Evolutionary conservation across 2,797 vertebrate species (phyloP).

Genomic region (Spea hammondii): DNA sequence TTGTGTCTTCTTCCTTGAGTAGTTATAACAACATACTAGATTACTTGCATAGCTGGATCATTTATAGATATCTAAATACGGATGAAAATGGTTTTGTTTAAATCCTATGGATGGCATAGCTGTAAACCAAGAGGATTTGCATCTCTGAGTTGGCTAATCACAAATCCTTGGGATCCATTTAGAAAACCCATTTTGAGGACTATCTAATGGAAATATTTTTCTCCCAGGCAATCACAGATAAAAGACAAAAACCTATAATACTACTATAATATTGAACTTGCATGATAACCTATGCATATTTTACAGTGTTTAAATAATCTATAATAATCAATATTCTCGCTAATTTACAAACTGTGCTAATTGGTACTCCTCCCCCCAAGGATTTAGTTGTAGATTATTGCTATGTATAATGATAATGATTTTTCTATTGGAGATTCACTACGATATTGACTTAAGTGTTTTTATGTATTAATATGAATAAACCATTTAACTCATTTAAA

Average conservation of each 20-base stretch:
- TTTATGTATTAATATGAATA: neutral
- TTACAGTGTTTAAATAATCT: slow-evolving; percentile 27
- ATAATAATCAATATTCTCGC: slow-evolving; percentile 28
- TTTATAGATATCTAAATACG: slow-evolving; percentile 35
- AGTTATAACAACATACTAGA: neutral
- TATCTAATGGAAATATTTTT: slow-evolving; percentile 15
- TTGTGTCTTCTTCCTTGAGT: neutral
- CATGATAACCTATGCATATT: neutral
- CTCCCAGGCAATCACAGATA: neutral
- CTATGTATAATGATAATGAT: neutral
- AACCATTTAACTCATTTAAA: neutral
- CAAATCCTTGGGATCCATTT: slow-evolving; percentile 24
- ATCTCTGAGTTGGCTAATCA: slow-evolving; percentile 37
- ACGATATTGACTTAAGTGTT: slow-evolving; percentile 9
- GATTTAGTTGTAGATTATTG: slow-evolving; percentile 9
- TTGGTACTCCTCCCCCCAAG: slow-evolving; percentile 6
- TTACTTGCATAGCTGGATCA: slow-evolving; percentile 3
- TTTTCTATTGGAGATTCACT: neutral
- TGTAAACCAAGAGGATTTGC: slow-evolving; percentile 32
- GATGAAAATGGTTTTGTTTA: slow-evolving; percentile 5
- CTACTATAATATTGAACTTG: neutral
- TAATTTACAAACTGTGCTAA: slow-evolving; percentile 28
- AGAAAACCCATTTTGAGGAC: slow-evolving; percentile 15
- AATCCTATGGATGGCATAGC: slow-evolving; percentile 32
- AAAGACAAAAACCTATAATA: neutral